Conservation (phyloP, 1,140 invertebrate genomes). For the Eurosta solidaginis region DNA sequence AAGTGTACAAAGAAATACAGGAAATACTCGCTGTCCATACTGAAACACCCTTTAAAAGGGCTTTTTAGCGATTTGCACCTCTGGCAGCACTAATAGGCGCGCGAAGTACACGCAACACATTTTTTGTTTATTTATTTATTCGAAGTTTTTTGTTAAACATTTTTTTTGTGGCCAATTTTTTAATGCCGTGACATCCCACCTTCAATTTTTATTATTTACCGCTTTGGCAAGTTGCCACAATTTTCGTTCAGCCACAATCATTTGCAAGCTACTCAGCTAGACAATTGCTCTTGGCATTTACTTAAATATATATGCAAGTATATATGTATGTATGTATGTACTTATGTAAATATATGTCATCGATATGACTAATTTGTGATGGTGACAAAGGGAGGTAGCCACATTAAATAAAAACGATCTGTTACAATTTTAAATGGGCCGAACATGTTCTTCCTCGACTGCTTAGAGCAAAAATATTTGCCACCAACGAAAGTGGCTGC, state of each 20-base stretch:
- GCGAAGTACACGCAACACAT: neutral
- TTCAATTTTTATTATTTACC: neutral
- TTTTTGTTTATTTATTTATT: neutral
- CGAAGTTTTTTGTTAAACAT: neutral
- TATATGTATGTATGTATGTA: neutral
- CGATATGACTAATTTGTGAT: conserved; percentile 12
- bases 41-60: neutral
- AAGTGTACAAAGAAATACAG: too few relatives aligned
- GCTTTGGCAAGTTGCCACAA: neutral
- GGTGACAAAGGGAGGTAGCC: neutral
- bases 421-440: conserved; percentile 5
- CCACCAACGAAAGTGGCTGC: neutral
- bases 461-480: neutral
- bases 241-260: neutral
- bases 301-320: too few relatives aligned
- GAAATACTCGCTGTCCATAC: neutral
- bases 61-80: neutral
- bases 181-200: conserved; percentile 7
- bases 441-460: neutral
- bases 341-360: neutral
- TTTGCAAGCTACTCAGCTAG: neutral
- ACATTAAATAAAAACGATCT: conserved; percentile 13
- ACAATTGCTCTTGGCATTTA: neutral
- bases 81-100: neutral
- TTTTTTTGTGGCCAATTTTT: conserved; percentile 2